phyloP scores from a whole-genome alignment of 37 sponge, comb jelly and placozoan genomes.

The Petrosia ficiformis region DNA sequence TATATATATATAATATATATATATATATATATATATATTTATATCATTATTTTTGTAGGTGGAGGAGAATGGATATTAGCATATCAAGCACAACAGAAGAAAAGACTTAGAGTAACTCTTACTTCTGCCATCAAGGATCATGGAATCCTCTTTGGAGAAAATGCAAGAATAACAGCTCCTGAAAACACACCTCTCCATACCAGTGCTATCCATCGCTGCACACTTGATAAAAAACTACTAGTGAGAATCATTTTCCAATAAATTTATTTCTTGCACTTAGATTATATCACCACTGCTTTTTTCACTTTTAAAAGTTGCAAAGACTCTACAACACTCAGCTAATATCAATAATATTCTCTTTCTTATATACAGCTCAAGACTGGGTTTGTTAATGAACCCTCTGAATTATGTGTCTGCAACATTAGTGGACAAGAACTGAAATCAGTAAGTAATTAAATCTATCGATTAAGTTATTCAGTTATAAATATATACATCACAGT shows the following conservation, averaged over 20 bases:
- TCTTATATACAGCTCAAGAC: constrained; percentile 36
- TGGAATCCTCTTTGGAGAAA: too few species aligned
- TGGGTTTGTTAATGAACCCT: constrained; percentile 58
- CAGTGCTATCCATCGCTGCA: neutral
- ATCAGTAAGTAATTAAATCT: constrained; percentile 34
- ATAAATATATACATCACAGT: too few species aligned
- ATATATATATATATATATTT: too few species aligned
- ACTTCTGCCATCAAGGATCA: neutral
- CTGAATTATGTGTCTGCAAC: constrained; percentile 48
- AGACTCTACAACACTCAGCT: too few species aligned
- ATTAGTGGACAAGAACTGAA: constrained; percentile 48
- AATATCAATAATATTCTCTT: neutral
- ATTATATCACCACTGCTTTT: too few species aligned
- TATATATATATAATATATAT: too few species aligned
- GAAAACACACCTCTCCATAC: neutral
- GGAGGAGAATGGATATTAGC: constrained; percentile 83
- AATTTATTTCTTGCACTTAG: constrained; percentile 6
- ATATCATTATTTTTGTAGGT: neutral
- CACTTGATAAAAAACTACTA: neutral
- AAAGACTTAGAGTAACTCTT: constrained; percentile 36
- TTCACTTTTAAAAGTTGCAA: too few species aligned
- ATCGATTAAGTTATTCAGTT: too few species aligned
- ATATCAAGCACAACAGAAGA: constrained; percentile 69
- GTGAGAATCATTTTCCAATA: neutral
- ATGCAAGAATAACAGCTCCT: neutral